Percentiles rank a stretch among this genome's conserved stretches.
These are phyloP conservation scores for Hyposoter didymator DNA, from an alignment of 2,888 invertebrate genomes.

Conservation along the genomic window DNA sequence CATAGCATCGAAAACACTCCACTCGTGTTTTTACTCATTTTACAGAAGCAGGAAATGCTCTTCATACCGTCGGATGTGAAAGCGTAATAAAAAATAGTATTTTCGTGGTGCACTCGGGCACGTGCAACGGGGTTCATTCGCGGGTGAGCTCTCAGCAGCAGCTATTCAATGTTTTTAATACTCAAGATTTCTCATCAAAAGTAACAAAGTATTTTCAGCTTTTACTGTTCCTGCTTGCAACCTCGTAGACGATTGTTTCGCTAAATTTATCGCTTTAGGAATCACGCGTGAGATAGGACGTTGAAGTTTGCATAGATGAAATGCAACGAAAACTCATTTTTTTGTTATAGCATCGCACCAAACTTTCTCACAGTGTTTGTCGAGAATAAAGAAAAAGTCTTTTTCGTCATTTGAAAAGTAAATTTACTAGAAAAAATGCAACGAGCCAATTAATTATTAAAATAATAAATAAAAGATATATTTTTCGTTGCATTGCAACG, in stretches of 20 bases:
- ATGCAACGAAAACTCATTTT: too few relatives aligned
- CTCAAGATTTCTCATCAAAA: background rate
- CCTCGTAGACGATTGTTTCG: too few relatives aligned
- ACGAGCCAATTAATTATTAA: too few relatives aligned
- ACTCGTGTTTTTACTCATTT: constrained; percentile 6
- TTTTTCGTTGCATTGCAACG: too few relatives aligned
- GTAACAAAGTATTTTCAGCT: background rate
- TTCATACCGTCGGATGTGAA: background rate
- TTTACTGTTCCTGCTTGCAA: too few relatives aligned
- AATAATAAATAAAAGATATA: too few relatives aligned
- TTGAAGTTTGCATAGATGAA: too few relatives aligned
- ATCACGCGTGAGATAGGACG: background rate
- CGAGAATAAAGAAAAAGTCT: too few relatives aligned
- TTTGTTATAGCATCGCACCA: too few relatives aligned
- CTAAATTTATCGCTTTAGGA: background rate
- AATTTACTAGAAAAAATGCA: too few relatives aligned
- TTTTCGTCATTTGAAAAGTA: too few relatives aligned
- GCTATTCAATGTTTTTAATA: background rate
- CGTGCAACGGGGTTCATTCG: background rate
- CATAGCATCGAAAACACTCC: constrained; percentile 3
- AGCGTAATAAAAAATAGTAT: constrained; percentile 2
- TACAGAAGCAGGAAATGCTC: background rate
- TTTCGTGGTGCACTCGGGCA: background rate
- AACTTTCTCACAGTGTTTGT: too few relatives aligned
- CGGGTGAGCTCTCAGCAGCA: background rate